Base-by-base conservation (phyloP, 1,140 invertebrate genomes). In the Melanaphis sacchari region DNA sequence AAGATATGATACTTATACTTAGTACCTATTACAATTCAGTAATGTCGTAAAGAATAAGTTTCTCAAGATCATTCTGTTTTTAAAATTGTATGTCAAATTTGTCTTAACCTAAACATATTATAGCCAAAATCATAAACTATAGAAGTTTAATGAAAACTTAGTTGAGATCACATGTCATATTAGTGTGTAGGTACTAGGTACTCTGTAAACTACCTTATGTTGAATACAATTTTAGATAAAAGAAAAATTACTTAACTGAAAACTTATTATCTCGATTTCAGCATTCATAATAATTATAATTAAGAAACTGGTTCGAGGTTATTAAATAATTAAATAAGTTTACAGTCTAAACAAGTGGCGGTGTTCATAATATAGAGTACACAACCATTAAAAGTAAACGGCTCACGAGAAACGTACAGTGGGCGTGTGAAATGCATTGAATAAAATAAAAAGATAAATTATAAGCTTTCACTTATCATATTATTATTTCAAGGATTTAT, bases 401-500 rank as follows among this genome's bases (percentile, higher is more conserved):
- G n/a, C 18, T 89, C 49, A 54, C n/a, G 88, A 89, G 88, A 89
- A 52, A 89, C 88, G 46, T 49, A 24, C 88, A 36, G 49, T 54
- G 46, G 88, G 46, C 88, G 88, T 89, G 88, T 89, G 88, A 89
- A 89, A 52, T 89, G 49, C 9, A 40, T 54, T 54, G 88, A 89
- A 89, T 54, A 89, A 52, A 54, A 89, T 52, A 89, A 89, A 89
- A 40, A n/a, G 88, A 54, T 89, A 89, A 38, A 89, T 89, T 40
- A 54, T 26, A 54, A 54, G 52, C 88, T 89, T 89, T 89, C 88
- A 89, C 88, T 54, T 89, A 54, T 89, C 49, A 88, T 88, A 49
- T 89, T 89, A 40, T 9, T 54, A 54, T 54, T 89, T 89, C 88
- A 89, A 89, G 88, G 88, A 89, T 54, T 89, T 54, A 89, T 89